phyloP scores from a whole-genome alignment of 2,113 vertebrate species.

The Marmota flaviventris region DNA sequence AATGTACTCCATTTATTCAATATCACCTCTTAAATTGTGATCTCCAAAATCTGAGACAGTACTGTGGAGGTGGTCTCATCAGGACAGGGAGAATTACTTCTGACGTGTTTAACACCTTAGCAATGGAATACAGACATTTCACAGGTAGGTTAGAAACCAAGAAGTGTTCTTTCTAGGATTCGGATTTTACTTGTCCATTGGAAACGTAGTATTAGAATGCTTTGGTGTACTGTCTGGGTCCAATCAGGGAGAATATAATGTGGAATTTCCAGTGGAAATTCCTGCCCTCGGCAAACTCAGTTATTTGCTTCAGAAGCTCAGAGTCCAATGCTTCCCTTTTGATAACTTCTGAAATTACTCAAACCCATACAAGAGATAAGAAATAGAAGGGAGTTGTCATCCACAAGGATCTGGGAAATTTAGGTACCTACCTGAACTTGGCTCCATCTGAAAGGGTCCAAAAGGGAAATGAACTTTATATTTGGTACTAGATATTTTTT shows the following conservation, averaged over 20 bases:
- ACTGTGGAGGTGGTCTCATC: neutral
- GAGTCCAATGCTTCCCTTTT: constrained; percentile 45
- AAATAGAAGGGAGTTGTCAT: neutral
- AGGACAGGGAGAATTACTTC: neutral
- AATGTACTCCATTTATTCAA: neutral
- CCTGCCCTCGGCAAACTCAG: constrained; percentile 11
- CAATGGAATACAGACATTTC: neutral
- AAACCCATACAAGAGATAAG: neutral
- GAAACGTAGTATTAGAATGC: neutral
- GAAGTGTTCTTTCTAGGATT: neutral
- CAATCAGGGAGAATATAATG: neutral
- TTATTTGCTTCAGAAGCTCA: constrained; percentile 50
- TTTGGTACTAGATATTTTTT: neutral
- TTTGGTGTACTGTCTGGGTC: neutral
- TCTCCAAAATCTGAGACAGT: neutral
- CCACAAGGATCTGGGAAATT: neutral
- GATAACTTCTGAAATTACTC: constrained; percentile 32
- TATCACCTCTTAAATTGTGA: neutral
- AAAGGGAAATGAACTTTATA: neutral
- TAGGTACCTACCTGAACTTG: neutral
- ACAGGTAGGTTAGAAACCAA: neutral
- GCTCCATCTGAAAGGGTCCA: neutral
- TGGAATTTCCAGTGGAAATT: constrained; percentile 56
- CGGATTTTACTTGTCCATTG: neutral
- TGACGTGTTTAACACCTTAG: neutral